Base-by-base conservation (phyloP, 2,113 vertebrate species). In the Chloropsis cyanopogon region DNA sequence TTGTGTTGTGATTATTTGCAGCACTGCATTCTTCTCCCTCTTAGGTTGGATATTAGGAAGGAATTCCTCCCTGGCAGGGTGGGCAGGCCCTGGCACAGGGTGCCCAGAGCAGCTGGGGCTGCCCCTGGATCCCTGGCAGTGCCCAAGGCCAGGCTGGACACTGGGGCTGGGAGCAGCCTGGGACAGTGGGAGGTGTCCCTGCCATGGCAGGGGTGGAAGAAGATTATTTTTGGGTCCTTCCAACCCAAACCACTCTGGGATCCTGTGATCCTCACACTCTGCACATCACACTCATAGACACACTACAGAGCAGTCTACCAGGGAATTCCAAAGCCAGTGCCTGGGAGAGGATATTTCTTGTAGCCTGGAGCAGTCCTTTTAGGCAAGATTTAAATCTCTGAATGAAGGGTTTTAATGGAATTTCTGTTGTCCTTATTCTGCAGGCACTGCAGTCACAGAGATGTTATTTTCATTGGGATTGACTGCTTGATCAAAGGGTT, bases 251-350 rank as follows among this genome's bases (percentile, higher is more conserved):
- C 10, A 28, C 6, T 47, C 17, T 41, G 42, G 9, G 18, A 10
- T 63, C 11, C 35, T 70, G 49, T 23, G 71, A 23, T 76, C 19
- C 44, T 78, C 26, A 25, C 14, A 7, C 31, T 52, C 39, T 21
- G 33, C n/a, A 44, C n/a, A 11, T 86, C 60, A 2, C 33, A 35
- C 2, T 18, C 53, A 8, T 21, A 75, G 44, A 24, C 28, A 7
- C 24, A 9, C 35, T 61, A 7, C 12, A 52, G 6, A 52, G 50
- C 54, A 29, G 19, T 13, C 35, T 1, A 0, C 23, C 20, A 13
- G n/a, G 56, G 28, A 90, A 63, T 59, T 39, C 65, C 59, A 85
- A 46, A 76, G 18, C 31, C 33, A 14, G 9, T 37, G 25, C 44
- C 46, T 41, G 59, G n/a, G 31, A 72, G 29, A 84, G 6, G 14